Base-by-base conservation (phyloP, 1,140 invertebrate genomes). In the Ephestia elutella region DNA sequence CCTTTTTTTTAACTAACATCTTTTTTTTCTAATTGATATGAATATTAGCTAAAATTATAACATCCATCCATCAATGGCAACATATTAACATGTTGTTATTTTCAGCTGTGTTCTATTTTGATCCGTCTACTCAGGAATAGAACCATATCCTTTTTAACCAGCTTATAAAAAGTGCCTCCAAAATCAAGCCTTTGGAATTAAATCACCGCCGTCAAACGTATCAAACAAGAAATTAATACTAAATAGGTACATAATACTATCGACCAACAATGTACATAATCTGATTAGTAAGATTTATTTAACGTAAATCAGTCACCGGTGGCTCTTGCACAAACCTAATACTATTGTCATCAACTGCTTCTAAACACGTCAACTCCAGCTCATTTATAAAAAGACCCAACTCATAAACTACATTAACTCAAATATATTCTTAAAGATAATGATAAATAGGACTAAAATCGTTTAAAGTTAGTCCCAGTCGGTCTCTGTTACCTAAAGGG, bases 291-390 rank as follows among this genome's bases (percentile, higher is more conserved):
- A 73, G 67, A 76, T 79, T 78, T 80, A 79, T 77, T 78, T 70
- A 68, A 80, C 75, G 70, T 75, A 77, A 82, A 82, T 82, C 53
- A 69, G 75, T 80, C 79, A 80, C 75, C 70, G 75, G 66, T 50
- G 32, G 60, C 38, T 51, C 73, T 86, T 86, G 83, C 79, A 83
- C 79, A 85, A 82, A 81, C 82, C 75, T 83, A 80, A 85, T 83
- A 69, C 79, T 64, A 80, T 85, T 83, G 83, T 84, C 77, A 64
- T 80, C 79, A 82, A 82, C 81, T 78, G 75, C 73, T 68, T 71
- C 69, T 65, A 74, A 80, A 78, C 70, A 76, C 70, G 64, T 75
- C 75, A 73, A 64, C 20, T 25, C 9, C 13, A n/a, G 2, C 15
- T 15, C 3, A 55, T 25, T 19, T n/a, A 4, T 15, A 62, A 56